A percentile compares a stretch with the other conserved stretches of the same genome.
Evolutionary conservation across 2,113 vertebrate genomes (phyloP).

Genomic region (Salvelinus fontinalis): DNA sequence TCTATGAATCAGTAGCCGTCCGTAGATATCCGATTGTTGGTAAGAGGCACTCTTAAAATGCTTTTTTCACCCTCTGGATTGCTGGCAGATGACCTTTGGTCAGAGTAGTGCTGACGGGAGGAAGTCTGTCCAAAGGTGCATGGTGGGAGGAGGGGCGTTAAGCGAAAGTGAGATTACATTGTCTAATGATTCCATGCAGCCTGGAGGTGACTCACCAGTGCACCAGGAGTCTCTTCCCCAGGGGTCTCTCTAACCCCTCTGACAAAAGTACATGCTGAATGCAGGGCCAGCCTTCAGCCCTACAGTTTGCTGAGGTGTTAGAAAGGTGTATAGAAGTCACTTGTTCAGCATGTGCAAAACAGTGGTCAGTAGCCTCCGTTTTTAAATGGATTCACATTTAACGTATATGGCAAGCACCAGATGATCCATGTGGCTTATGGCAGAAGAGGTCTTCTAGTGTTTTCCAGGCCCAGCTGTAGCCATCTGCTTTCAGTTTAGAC

Average conservation of each 20-base stretch:
- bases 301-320: background rate
- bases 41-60: background rate
- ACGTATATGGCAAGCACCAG: background rate
- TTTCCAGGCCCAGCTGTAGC: background rate
- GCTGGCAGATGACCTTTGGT: conserved; percentile 58
- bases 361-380: background rate
- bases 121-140: conserved; percentile 59
- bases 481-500: background rate
- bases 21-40: background rate
- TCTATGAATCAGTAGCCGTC: background rate
- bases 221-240: background rate
- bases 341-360: background rate
- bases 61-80: background rate
- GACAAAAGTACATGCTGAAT: background rate
- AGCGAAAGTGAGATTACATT: conserved; percentile 30
- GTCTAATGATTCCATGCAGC: conserved; percentile 18
- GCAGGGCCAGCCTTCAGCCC: background rate
- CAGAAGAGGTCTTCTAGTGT: background rate
- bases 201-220: conserved; percentile 8
- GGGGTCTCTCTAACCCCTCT: background rate
- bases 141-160: conserved; percentile 17
- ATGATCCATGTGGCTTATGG: background rate
- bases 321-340: background rate
- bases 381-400: background rate
- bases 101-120: background rate